phyloP scores from a whole-genome alignment of 2,797 vertebrate species.

The Premnoplex brunnescens region DNA sequence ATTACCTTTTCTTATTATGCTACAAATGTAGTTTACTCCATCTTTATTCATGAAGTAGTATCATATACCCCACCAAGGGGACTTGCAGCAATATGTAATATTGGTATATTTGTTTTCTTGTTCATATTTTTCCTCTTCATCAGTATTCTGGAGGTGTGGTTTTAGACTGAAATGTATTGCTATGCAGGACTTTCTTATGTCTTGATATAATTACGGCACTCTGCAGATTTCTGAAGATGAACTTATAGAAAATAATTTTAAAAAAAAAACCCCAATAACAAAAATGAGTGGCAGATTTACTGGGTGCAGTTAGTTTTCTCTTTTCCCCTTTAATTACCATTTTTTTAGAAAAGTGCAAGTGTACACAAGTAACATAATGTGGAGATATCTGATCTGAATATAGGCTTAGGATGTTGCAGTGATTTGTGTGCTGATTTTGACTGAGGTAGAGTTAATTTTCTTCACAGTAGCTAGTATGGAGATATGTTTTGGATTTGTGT shows the following conservation, averaged over 20 bases:
- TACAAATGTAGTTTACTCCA: constrained; percentile 86
- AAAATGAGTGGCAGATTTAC: background rate
- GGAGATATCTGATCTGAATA: background rate
- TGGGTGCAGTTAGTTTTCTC: background rate
- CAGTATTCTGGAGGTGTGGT: constrained; percentile 65
- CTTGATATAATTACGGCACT: constrained; percentile 54
- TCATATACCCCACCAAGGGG: constrained; percentile 74
- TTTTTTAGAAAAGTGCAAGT: background rate
- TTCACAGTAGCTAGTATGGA: background rate
- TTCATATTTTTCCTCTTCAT: constrained; percentile 66
- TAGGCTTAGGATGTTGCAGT: background rate
- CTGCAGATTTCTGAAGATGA: constrained; percentile 30
- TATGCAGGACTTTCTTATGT: constrained; percentile 5
- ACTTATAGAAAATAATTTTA: background rate
- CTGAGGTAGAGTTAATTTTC: background rate
- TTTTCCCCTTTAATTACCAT: background rate
- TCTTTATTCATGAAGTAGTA: constrained; percentile 90
- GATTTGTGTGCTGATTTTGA: background rate
- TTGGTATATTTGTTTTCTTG: constrained; percentile 74
- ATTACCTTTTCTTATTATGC: constrained; percentile 95
- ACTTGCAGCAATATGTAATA: constrained; percentile 70
- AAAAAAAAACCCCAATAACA: background rate
- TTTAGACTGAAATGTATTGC: constrained; percentile 63
- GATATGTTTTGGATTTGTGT: background rate
- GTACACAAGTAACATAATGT: background rate